Percentiles rank a stretch among this genome's conserved stretches.
These are phyloP conservation scores for Bruchidius siliquastri DNA, from an alignment of 2,888 invertebrate species.

Conservation along the genomic window DNA sequence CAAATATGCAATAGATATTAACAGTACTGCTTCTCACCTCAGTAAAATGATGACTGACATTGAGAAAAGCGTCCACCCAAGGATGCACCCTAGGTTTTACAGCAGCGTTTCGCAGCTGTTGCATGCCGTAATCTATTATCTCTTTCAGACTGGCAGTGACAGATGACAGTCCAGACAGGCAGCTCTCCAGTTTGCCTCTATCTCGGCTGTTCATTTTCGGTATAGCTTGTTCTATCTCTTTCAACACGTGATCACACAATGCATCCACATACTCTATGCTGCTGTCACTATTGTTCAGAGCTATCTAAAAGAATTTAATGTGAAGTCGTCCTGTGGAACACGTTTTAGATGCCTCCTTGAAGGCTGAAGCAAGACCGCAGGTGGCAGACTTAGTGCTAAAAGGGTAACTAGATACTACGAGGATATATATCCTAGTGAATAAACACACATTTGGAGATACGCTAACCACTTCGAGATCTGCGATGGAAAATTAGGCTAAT, in stretches of 20 bases:
- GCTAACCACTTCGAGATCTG: no score
- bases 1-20: no score
- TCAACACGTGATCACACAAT: slow-evolving; percentile 70
- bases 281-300: slow-evolving; percentile 86
- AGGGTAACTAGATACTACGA: no score
- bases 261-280: slow-evolving; percentile 89
- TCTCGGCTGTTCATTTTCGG: slow-evolving; percentile 60
- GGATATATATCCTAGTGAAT: no score
- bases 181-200: slow-evolving; percentile 68
- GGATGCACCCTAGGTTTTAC: slow-evolving; percentile 79
- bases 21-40: slow-evolving; percentile 53
- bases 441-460: no score
- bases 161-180: slow-evolving; percentile 58
- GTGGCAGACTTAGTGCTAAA: no score
- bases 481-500: no score
- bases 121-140: slow-evolving; percentile 74
- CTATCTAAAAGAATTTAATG: slow-evolving; percentile 53
- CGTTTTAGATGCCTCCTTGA: no score
- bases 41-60: slow-evolving; percentile 71
- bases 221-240: slow-evolving; percentile 62
- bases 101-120: slow-evolving; percentile 73
- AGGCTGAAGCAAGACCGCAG: no score
- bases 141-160: slow-evolving; percentile 58
- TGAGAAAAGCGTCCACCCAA: slow-evolving; percentile 77
- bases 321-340: no score